A percentile compares a stretch with the other conserved stretches of the same genome.
phyloP scores from a whole-genome alignment of 1,140 invertebrate genomes.

The Musca vetustissima region DNA sequence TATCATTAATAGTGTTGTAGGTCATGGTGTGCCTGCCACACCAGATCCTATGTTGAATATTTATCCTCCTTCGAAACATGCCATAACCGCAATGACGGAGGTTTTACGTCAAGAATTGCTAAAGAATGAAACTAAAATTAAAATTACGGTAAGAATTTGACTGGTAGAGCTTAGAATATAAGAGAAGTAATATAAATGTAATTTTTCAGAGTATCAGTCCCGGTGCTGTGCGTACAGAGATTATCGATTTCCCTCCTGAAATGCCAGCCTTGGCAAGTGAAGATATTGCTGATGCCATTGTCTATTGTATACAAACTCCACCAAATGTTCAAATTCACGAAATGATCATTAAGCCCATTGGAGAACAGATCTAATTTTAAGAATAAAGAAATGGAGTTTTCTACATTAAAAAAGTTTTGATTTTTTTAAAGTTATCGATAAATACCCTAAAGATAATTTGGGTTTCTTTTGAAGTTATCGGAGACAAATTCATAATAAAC shows the following conservation, averaged over 20 bases:
- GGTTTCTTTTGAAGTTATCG: no score
- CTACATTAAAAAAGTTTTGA: no score
- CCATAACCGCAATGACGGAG: conserved; percentile 67
- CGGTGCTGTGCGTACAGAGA: conserved; percentile 59
- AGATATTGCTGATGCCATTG: conserved; percentile 62
- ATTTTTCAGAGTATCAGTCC: conserved; percentile 62
- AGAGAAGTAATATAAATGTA: no score
- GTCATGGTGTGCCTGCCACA: conserved; percentile 59
- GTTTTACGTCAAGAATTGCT: conserved; percentile 67
- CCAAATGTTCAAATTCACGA: conserved; percentile 58
- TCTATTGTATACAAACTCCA: conserved; percentile 63
- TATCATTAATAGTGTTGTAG: conserved; percentile 67
- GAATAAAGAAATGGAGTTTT: no score
- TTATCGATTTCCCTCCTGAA: conserved; percentile 26
- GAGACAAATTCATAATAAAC: no score
- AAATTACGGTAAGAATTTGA: conserved; percentile 59
- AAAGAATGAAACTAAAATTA: conserved; percentile 61
- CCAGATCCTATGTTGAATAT: conserved; percentile 43
- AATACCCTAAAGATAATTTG: no score
- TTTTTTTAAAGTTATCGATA: no score
- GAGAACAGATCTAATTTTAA: conserved; percentile 27
- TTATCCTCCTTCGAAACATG: conserved; percentile 71
- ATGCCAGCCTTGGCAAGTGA: conserved; percentile 46
- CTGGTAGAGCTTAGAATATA: no score
- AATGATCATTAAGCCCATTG: conserved; percentile 40